These are phyloP conservation scores for Rhingia rostrata DNA, from an alignment of 2,888 invertebrate species.

Conservation along the genomic window DNA sequence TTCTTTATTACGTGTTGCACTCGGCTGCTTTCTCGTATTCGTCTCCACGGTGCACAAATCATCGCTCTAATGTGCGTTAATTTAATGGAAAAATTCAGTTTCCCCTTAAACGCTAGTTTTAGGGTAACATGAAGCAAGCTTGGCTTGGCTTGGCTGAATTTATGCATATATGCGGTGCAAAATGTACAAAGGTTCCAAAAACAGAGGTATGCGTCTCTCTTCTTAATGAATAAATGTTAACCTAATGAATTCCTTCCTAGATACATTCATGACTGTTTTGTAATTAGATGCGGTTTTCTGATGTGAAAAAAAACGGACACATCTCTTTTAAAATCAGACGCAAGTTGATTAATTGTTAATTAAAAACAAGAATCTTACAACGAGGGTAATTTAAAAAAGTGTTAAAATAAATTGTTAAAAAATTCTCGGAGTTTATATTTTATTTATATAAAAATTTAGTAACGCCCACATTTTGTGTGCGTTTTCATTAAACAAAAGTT, in stretches of 20 bases:
- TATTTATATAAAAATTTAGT: too few species aligned
- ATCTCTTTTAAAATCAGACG: conserved; percentile 15
- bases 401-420: too few species aligned
- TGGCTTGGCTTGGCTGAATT: conserved; percentile 18
- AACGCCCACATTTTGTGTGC: too few species aligned
- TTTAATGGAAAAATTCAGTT: conserved; percentile 14
- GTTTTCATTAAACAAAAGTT: too few species aligned
- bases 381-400: too few species aligned
- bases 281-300: conserved; percentile 6
- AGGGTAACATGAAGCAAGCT: neutral
- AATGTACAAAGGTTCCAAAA: neutral
- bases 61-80: conserved; percentile 53
- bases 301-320: conserved; percentile 33
- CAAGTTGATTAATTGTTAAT: conserved; percentile 26
- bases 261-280: conserved; percentile 17
- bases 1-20: conserved; percentile 43
- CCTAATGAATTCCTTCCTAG: conserved; percentile 25
- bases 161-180: conserved; percentile 10
- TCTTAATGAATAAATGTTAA: neutral
- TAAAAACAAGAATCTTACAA: too few species aligned
- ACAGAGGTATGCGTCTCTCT: neutral
- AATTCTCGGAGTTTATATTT: too few species aligned
- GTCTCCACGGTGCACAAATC: conserved; percentile 43
- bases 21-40: conserved; percentile 17
- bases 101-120: conserved; percentile 22